phyloP scores from a whole-genome alignment of 2,888 invertebrate genomes.

The Caenorhabditis sp. region DNA sequence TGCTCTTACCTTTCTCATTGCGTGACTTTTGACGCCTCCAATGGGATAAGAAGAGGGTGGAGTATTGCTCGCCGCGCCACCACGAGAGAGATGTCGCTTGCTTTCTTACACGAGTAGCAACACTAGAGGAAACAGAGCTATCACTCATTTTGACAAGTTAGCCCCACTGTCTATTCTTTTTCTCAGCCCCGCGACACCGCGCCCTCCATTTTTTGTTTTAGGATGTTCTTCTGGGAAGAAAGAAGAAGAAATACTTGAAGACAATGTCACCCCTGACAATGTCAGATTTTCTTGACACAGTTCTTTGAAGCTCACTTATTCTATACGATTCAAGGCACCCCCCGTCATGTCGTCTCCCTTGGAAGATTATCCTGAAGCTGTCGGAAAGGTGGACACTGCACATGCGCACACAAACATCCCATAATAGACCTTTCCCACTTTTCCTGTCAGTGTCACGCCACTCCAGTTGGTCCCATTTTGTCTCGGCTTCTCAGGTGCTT shows the following conservation, averaged over 20 bases:
- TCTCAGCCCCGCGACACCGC: conserved; percentile 8
- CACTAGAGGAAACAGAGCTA: conserved; percentile 36
- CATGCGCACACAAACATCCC: conserved; percentile 3
- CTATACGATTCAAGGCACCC: background rate
- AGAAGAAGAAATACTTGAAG: background rate
- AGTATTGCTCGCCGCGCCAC: background rate
- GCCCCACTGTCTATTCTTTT: background rate
- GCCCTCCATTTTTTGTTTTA: conserved; percentile 7
- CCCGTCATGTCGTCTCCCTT: background rate
- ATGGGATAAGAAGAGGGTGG: conserved; percentile 3
- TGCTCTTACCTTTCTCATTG: conserved; percentile 28
- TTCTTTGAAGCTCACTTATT: background rate
- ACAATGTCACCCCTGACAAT: background rate
- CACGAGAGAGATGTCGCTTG: conserved; percentile 24
- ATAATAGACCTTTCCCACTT: conserved; percentile 35
- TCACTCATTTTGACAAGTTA: conserved; percentile 53
- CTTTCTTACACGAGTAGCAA: conserved; percentile 26
- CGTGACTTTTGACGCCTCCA: conserved; percentile 41
- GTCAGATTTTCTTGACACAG: background rate
- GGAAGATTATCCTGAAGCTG: conserved; percentile 16
- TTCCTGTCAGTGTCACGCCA: conserved; percentile 42
- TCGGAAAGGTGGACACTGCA: conserved; percentile 22
- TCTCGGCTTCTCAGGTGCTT: conserved; percentile 33
- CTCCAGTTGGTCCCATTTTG: conserved; percentile 31
- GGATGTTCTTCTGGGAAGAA: conserved; percentile 10